Percentiles rank a stretch among this genome's conserved stretches.
Evolutionary conservation across 2,888 invertebrate genomes (phyloP).

Genomic region (Xylota sylvarum): DNA sequence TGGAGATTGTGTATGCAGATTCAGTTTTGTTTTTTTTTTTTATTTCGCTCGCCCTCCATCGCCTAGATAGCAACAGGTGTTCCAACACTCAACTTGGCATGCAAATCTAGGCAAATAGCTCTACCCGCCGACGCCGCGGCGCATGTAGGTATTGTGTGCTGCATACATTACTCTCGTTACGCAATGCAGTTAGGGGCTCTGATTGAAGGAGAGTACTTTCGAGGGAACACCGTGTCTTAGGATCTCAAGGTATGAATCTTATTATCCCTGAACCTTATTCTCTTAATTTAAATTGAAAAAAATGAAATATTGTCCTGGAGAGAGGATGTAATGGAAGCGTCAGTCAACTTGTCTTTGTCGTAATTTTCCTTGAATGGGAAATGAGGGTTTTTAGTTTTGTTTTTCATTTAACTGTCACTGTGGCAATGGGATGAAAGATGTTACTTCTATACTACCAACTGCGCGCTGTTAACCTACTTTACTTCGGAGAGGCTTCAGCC

Average conservation of each 20-base stretch:
- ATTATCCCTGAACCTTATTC: conserved; percentile 20
- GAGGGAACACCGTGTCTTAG: background rate
- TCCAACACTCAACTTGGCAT: conserved; percentile 67
- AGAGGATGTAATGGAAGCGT: background rate
- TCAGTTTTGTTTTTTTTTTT: too few species aligned
- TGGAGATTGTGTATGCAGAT: conserved; percentile 65
- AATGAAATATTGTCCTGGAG: background rate
- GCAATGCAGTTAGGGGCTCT: conserved; percentile 36
- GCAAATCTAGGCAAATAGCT: conserved; percentile 64
- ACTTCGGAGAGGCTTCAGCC: background rate
- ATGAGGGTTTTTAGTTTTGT: background rate
- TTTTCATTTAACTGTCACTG: background rate
- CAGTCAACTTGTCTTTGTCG: background rate
- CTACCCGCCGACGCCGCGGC: too few species aligned
- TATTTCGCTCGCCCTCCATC: conserved; percentile 2
- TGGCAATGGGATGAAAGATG: background rate
- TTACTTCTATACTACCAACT: background rate
- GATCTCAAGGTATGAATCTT: conserved; percentile 20
- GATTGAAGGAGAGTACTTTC: background rate
- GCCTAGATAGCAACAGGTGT: conserved; percentile 66
- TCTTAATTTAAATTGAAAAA: conserved; percentile 17
- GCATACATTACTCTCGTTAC: conserved; percentile 64
- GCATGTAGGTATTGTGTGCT: conserved; percentile 49
- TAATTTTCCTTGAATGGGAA: background rate
- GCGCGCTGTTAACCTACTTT: too few species aligned